Evolutionary conservation across 35 echinoderm and acorn worm species (phyloP).

Genomic region (Strongylocentrotus purpuratus): DNA sequence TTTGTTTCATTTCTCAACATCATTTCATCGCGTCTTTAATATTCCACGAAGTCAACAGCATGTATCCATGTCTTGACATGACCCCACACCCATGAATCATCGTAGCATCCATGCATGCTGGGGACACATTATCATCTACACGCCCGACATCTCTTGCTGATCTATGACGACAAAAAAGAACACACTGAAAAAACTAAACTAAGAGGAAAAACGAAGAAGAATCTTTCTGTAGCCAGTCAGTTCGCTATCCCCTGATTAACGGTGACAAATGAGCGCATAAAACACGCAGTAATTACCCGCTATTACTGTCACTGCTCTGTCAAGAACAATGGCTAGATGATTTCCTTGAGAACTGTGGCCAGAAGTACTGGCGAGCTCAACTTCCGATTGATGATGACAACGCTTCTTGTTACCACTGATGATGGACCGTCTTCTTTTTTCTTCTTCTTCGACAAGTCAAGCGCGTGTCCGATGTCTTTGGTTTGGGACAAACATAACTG

Average conservation of each 20-base stretch:
- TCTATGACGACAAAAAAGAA: neutral
- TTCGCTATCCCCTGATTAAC: conserved; percentile 21
- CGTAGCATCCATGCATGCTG: neutral
- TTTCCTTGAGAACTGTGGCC: neutral
- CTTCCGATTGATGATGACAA: conserved; percentile 32
- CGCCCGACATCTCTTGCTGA: neutral
- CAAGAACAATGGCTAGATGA: conserved; percentile 21
- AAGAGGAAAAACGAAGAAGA: neutral
- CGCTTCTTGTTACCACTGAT: neutral
- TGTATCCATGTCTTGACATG: neutral
- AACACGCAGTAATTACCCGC: conserved; percentile 36
- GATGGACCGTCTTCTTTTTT: neutral
- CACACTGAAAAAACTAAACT: neutral
- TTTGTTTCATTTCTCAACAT: neutral
- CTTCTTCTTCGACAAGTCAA: neutral
- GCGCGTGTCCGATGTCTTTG: neutral
- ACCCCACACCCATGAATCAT: neutral
- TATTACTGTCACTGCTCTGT: conserved; percentile 37
- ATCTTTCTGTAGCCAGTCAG: neutral
- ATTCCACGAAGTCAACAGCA: neutral
- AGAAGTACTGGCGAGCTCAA: neutral
- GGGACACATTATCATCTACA: conserved; percentile 16
- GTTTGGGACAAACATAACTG: neutral
- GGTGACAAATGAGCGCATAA: conserved; percentile 35
- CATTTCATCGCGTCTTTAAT: neutral